Base-by-base conservation (phyloP, 2,797 vertebrate species). In the Takifugu rubripes region DNA sequence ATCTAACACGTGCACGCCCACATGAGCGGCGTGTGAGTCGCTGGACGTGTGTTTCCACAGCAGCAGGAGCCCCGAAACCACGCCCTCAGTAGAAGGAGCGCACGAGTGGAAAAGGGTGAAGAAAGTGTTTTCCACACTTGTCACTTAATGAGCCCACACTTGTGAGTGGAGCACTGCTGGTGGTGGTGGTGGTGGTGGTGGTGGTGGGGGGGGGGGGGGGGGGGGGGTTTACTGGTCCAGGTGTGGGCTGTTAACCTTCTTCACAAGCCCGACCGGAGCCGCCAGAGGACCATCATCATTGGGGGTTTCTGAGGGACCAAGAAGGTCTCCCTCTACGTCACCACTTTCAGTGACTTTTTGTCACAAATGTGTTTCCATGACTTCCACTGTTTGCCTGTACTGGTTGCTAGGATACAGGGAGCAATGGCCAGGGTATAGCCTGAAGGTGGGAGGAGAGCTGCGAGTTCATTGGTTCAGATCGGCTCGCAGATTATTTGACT, bases 191-290 rank as follows among this genome's bases (percentile, higher is more conserved):
- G 52, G 49, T 50, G 42, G 51, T 25, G 59, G 62, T 11, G 49
- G 46, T 11, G 51, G 27, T 43, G 58, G 36, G 40, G 59, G 62
- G 11, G 54, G 50, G 12, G 43, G 33, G 36, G 40, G 59, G 62
- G 11, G 54, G 50, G 12, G 43, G 33, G 36, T 59, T 77, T 58
- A 56, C 45, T 49, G 56, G 68, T 66, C 81, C 85, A 86, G 83
- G 82, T 90, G 84, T 80, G 67, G 63, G 55, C 24, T 63, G 56
- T 80, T 68, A 78, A 75, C 78, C 69, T 82, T 74, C 60, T 49
- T 44, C 53, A 16, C 31, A 56, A 44, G 10, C 17, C 60, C 53
- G 25, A 66, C 56, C 51, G 63, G 59, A 3, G 14, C 48, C 54
- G 49, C 44, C 40, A 25, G 24, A 56, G 33, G 58, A 61, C 61